phyloP scores from a whole-genome alignment of 2,888 invertebrate species.

The Nephrotoma guestfalica region DNA sequence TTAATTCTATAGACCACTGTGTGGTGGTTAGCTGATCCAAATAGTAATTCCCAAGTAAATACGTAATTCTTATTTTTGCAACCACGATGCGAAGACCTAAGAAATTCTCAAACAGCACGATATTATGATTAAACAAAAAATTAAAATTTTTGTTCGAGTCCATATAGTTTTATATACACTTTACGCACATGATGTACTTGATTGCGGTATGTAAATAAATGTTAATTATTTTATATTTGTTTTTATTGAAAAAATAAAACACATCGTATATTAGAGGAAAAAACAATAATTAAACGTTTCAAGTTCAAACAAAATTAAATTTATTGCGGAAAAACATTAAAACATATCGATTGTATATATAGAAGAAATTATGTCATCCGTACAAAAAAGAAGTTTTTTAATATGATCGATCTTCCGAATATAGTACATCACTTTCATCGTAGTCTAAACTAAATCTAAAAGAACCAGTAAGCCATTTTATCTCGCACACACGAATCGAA shows the following conservation, averaged over 20 bases:
- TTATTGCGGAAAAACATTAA: not conserved
- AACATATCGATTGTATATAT: not conserved
- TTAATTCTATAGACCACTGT: too few relatives aligned
- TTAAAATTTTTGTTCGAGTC: not conserved
- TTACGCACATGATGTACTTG: not conserved
- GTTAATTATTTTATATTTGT: not conserved
- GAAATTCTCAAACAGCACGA: not conserved
- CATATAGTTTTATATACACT: not conserved
- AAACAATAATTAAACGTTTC: not conserved
- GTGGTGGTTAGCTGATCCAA: too few relatives aligned
- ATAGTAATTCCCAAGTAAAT: too few relatives aligned
- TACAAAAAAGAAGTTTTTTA: not conserved
- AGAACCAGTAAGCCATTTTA: not conserved
- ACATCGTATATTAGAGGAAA: not conserved
- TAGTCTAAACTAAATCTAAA: not conserved
- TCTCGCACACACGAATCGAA: not conserved
- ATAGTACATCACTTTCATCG: not conserved
- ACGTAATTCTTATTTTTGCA: too few relatives aligned
- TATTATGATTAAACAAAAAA: not conserved
- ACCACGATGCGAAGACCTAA: not conserved
- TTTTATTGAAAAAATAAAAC: not conserved
- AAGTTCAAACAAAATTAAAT: not conserved
- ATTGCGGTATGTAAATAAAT: not conserved
- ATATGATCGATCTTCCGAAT: not conserved
- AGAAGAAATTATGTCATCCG: not conserved